Conservation (phyloP, 2,797 vertebrate species). For the Jordanella pulchra region DNA sequence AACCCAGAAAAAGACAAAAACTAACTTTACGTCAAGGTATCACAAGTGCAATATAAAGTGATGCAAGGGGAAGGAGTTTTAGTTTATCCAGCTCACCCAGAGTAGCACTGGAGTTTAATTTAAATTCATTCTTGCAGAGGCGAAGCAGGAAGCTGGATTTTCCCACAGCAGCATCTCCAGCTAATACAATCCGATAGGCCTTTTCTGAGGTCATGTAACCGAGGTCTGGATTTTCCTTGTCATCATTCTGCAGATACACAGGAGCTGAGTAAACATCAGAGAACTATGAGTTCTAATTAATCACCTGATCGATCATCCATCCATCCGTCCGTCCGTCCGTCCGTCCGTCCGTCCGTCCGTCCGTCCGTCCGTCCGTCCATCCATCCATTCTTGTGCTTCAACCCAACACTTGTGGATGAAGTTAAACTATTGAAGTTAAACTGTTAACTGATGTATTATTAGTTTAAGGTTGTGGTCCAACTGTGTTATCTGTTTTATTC, state of each 20-base stretch:
- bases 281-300: neutral
- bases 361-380: too few species aligned
- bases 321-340: neutral
- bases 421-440: too few species aligned
- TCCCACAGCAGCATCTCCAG: conserved; percentile 93
- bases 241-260: conserved; percentile 68
- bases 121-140: conserved; percentile 97
- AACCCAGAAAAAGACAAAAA: conserved; percentile 14
- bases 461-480: too few species aligned
- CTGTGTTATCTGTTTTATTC: too few species aligned
- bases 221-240: conserved; percentile 60
- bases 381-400: too few species aligned
- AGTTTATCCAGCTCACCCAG: conserved; percentile 80
- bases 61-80: neutral
- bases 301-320: neutral
- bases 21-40: neutral
- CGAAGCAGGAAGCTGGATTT: conserved; percentile 96
- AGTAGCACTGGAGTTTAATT: conserved; percentile 86
- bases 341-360: too few species aligned
- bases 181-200: conserved; percentile 91
- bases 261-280: neutral
- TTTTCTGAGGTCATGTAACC: conserved; percentile 84
- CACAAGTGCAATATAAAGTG: neutral
- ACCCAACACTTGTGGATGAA: too few species aligned
- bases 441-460: too few species aligned